phyloP scores from a whole-genome alignment of 2,113 vertebrate genomes.

The Ivindomyrus marchei region DNA sequence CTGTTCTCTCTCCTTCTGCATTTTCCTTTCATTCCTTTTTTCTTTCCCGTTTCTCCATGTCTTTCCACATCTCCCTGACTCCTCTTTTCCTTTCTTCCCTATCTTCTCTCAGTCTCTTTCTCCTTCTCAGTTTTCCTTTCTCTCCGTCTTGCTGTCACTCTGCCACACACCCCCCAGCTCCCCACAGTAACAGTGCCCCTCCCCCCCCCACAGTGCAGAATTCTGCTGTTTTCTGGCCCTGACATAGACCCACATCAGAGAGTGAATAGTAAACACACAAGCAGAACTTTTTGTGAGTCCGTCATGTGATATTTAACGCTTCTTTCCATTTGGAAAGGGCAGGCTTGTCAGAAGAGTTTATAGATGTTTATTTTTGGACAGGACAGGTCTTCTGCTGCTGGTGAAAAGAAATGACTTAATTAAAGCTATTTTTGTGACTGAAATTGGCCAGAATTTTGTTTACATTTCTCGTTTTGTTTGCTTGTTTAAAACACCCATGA shows the following conservation, averaged over 20 bases:
- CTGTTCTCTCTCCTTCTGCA: background rate
- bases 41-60: background rate
- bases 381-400: constrained; percentile 24
- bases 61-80: background rate
- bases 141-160: background rate
- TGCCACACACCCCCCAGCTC: background rate
- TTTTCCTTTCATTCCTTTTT: background rate
- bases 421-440: background rate
- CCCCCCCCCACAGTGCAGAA: background rate
- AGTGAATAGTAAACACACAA: constrained; percentile 60
- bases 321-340: constrained; percentile 43
- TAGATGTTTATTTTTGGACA: constrained; percentile 32
- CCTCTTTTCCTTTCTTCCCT: background rate
- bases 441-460: background rate
- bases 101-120: background rate
- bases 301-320: constrained; percentile 34
- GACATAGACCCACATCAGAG: constrained; percentile 55
- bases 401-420: constrained; percentile 9
- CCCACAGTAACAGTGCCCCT: background rate
- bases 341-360: constrained; percentile 48
- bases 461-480: background rate
- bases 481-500: background rate
- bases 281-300: constrained; percentile 34
- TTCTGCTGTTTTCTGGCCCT: constrained; percentile 41
- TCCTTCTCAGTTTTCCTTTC: background rate